A percentile compares a stretch with the other conserved stretches of the same genome.
These are phyloP conservation scores for Tolmerus cingulatus DNA, from an alignment of 2,888 invertebrate genomes.

Conservation along the genomic window DNA sequence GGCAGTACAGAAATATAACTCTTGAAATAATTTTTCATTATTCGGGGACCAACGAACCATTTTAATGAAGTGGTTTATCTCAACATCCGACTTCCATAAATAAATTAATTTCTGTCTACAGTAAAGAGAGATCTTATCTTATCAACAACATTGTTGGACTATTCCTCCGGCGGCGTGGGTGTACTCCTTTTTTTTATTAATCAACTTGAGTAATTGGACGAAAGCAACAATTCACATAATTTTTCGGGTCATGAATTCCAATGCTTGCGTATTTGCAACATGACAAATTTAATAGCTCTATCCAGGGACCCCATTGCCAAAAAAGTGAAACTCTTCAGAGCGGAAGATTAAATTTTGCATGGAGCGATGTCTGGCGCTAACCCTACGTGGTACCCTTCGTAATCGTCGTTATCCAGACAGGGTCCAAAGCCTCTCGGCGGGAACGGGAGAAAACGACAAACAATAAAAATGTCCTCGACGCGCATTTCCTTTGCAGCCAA, in stretches of 20 bases:
- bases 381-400: not conserved
- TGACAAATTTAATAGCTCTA: slow-evolving; percentile 22
- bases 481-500: slow-evolving; percentile 19
- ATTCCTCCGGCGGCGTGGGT: not conserved
- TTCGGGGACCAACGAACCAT: not conserved
- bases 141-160: not conserved
- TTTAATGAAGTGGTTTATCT: not conserved
- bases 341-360: slow-evolving; percentile 40
- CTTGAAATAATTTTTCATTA: not conserved
- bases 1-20: too few species aligned
- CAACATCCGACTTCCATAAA: not conserved
- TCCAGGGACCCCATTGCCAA: not conserved
- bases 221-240: slow-evolving; percentile 29
- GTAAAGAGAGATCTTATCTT: not conserved
- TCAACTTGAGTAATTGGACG: slow-evolving; percentile 7
- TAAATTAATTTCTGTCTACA: not conserved
- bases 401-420: not conserved
- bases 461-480: slow-evolving; percentile 28
- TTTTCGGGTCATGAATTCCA: slow-evolving; percentile 31
- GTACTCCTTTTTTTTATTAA: not conserved
- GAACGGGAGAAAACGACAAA: not conserved
- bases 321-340: slow-evolving; percentile 29
- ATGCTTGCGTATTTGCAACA: not conserved
- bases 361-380: not conserved
- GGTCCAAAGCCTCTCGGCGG: not conserved